Conservation (phyloP, 2,888 invertebrate genomes). For the Rotaria macrura region DNA sequence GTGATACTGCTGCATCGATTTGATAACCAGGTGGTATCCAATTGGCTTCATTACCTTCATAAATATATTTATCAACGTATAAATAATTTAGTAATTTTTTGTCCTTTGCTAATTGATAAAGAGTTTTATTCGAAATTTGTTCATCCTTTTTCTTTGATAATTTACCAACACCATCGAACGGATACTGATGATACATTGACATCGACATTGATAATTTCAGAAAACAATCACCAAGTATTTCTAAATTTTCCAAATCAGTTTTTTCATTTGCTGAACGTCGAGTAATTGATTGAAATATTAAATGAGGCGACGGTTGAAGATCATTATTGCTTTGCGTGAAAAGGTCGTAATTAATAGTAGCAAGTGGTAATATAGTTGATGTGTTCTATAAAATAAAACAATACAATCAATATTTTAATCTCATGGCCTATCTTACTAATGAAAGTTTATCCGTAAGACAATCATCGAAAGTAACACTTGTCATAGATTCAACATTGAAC, state of each 20-base stretch:
- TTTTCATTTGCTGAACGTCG: slow-evolving; percentile 26
- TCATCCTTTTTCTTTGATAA: not conserved
- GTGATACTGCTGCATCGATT: not conserved
- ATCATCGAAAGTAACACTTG: not conserved
- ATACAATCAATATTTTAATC: no score
- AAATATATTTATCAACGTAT: no score
- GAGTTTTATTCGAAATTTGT: slow-evolving; percentile 21
- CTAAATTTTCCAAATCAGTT: slow-evolving; percentile 26
- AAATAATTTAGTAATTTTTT: no score
- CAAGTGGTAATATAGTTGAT: no score
- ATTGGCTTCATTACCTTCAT: not conserved
- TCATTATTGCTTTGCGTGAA: no score
- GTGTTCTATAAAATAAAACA: no score
- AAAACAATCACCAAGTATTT: slow-evolving; percentile 31
- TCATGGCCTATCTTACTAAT: no score
- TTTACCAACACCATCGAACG: not conserved
- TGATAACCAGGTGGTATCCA: not conserved
- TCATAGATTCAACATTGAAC: not conserved
- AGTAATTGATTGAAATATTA: slow-evolving; percentile 23
- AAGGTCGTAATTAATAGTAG: no score
- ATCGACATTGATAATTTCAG: slow-evolving; percentile 21
- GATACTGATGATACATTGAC: slow-evolving; percentile 6
- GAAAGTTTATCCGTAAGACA: no score
- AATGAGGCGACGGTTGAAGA: not conserved
- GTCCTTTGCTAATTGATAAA: slow-evolving; percentile 15